Conservation (phyloP, 2,888 invertebrate genomes). For the Ceraclea dissimilis region DNA sequence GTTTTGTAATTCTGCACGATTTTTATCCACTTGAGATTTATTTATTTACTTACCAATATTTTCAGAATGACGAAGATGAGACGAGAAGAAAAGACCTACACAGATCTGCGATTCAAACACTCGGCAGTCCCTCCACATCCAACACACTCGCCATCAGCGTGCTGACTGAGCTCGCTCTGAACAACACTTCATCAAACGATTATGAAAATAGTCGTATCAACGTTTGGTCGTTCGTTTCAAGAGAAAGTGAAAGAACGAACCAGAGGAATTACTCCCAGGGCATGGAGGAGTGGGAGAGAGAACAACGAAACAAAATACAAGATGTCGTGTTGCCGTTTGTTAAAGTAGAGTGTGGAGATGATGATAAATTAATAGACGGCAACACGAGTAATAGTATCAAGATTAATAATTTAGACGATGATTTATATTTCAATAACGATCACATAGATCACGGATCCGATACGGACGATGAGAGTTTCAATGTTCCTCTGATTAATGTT, state of each 20-base stretch:
- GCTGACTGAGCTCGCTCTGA: background rate
- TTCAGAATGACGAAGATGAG: no score
- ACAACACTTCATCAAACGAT: background rate
- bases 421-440: background rate
- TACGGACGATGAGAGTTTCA: background rate
- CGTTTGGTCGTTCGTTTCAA: background rate
- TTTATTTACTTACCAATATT: no score
- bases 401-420: background rate
- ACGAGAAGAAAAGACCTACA: no score
- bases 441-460: background rate
- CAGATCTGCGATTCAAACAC: no score
- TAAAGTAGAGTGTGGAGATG: background rate
- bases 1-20: no score
- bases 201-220: background rate
- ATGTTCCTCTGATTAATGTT: background rate
- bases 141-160: background rate
- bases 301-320: background rate
- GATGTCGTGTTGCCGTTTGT: background rate
- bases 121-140: background rate
- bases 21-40: no score
- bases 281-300: background rate
- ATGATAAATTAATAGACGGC: background rate
- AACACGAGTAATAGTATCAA: background rate
- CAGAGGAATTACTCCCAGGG: background rate
- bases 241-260: background rate